phyloP scores from a whole-genome alignment of 2,797 vertebrate genomes.

The Manis pentadactyla region DNA sequence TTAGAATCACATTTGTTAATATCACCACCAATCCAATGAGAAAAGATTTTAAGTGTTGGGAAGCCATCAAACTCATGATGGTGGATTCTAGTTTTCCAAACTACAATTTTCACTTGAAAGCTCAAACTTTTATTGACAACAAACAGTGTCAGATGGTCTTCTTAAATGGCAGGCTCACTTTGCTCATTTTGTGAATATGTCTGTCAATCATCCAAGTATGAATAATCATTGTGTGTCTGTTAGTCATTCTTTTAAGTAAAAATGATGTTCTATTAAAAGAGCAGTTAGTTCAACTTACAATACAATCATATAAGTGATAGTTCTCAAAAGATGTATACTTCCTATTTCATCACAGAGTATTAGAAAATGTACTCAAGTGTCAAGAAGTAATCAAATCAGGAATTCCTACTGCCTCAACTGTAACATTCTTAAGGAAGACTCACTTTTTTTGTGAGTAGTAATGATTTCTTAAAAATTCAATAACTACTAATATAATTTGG shows the following conservation, averaged over 20 bases:
- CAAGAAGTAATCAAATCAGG: constrained; percentile 45
- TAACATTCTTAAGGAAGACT: constrained; percentile 32
- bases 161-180: constrained; percentile 29
- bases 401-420: constrained; percentile 3
- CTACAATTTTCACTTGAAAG: constrained; percentile 54
- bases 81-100: constrained; percentile 22
- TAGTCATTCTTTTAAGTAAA: constrained; percentile 51
- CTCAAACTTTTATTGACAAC: constrained; percentile 56
- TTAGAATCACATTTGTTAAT: constrained; percentile 47
- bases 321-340: constrained; percentile 34
- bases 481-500: background rate
- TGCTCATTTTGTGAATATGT: background rate
- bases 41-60: constrained; percentile 41
- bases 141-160: constrained; percentile 16
- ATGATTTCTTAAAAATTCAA: background rate
- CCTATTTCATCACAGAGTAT: constrained; percentile 21
- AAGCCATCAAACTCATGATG: background rate
- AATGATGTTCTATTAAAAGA: background rate
- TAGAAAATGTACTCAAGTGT: background rate
- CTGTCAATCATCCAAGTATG: background rate
- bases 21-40: constrained; percentile 27
- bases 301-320: constrained; percentile 8
- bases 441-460: background rate
- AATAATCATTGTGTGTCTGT: constrained; percentile 25
- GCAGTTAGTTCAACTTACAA: constrained; percentile 2